These are phyloP conservation scores for Musca vetustissima DNA, from an alignment of 1,140 invertebrate species.

Conservation along the genomic window DNA sequence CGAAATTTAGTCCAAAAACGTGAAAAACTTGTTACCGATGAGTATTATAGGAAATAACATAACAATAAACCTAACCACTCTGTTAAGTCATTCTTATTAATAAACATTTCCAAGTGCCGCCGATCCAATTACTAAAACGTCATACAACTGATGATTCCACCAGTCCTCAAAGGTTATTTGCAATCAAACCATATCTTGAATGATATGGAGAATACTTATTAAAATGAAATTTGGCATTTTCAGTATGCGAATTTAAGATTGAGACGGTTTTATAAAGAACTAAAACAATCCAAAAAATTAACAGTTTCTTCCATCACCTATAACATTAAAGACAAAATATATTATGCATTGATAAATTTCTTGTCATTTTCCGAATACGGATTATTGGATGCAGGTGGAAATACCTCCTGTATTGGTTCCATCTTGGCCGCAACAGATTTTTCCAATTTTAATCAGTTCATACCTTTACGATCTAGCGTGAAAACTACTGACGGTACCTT, in stretches of 20 bases:
- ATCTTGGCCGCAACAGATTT: neutral
- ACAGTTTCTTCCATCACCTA: neutral
- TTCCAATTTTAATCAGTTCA: neutral
- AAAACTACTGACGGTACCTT: conserved; percentile 8
- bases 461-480: neutral
- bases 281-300: neutral
- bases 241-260: neutral
- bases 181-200: neutral
- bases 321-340: neutral
- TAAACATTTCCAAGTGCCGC: no score
- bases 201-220: neutral
- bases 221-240: neutral
- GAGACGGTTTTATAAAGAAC: neutral
- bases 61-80: no score
- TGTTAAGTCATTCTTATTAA: no score
- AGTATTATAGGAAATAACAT: neutral
- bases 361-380: neutral
- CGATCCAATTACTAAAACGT: neutral
- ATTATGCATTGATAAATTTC: neutral
- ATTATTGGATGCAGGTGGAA: neutral
- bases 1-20: neutral
- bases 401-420: conserved; percentile 4
- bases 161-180: neutral
- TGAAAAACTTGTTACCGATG: neutral
- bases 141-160: neutral